phyloP scores from a whole-genome alignment of 2,113 vertebrate genomes.

The Dolichallabes microphthalmus region DNA sequence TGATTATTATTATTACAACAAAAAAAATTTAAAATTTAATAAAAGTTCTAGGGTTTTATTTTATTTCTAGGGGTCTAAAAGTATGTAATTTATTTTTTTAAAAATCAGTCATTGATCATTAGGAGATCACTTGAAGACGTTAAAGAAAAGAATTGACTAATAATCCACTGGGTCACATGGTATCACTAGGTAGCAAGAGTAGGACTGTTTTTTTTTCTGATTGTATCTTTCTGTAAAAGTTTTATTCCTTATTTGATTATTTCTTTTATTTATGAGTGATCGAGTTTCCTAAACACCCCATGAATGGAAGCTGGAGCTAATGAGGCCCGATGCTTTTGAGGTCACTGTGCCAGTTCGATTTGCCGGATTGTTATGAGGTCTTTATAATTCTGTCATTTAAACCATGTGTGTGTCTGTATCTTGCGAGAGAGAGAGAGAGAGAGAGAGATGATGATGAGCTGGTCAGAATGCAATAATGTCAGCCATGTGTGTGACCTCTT shows the following conservation, averaged over 20 bases:
- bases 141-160: not conserved
- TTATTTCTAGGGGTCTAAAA: not conserved
- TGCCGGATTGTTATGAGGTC: not conserved
- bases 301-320: not conserved
- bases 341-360: not conserved
- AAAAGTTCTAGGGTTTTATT: too few relatives aligned
- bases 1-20: too few relatives aligned
- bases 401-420: conserved; percentile 14
- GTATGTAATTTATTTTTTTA: not conserved
- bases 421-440: not conserved
- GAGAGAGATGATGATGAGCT: conserved; percentile 27
- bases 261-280: not conserved
- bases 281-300: not conserved
- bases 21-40: too few relatives aligned
- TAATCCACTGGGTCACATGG: not conserved
- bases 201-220: not conserved
- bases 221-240: not conserved
- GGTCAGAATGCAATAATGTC: conserved; percentile 43
- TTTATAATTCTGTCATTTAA: conserved; percentile 3
- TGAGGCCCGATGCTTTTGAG: not conserved
- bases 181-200: not conserved
- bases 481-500: conserved; percentile 46
- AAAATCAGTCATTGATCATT: not conserved
- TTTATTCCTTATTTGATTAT: not conserved
- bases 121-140: not conserved